A percentile compares a stretch with the other conserved stretches of the same genome.
Conservation (phyloP, 2,113 vertebrate species). For the Boleophthalmus pectinirostris region DNA sequence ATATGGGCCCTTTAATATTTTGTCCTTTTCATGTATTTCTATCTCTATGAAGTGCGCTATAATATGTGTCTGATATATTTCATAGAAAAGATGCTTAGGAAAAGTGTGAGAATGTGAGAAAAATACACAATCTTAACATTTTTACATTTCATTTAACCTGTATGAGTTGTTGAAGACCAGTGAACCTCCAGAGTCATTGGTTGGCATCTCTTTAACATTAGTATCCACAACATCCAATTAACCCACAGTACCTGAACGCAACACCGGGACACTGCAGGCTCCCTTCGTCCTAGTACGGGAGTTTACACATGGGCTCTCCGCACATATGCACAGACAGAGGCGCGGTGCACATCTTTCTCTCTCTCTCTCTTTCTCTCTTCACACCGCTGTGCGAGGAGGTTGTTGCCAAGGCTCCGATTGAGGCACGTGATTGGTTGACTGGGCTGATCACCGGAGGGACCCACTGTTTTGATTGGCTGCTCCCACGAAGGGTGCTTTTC, state of each 20-base stretch:
- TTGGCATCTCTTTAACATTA: neutral
- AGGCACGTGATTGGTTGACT: slow-evolving; percentile 72
- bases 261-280: slow-evolving; percentile 35
- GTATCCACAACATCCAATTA: neutral
- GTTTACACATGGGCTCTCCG: slow-evolving; percentile 13
- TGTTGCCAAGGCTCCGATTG: slow-evolving; percentile 80
- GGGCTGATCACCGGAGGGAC: slow-evolving; percentile 68
- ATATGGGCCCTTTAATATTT: too few relatives aligned
- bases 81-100: too few relatives aligned
- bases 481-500: slow-evolving; percentile 57
- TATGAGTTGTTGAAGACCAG: too few relatives aligned
- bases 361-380: slow-evolving; percentile 43
- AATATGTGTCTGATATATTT: too few relatives aligned
- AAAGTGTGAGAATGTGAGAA: too few relatives aligned
- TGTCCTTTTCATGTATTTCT: too few relatives aligned
- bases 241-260: slow-evolving; percentile 9
- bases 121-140: too few relatives aligned
- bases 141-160: too few relatives aligned
- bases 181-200: neutral
- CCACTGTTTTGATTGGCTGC: slow-evolving; percentile 67
- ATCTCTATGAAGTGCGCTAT: too few relatives aligned
- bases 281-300: slow-evolving; percentile 28
- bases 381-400: slow-evolving; percentile 62
- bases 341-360: slow-evolving; percentile 20
- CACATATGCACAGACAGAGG: slow-evolving; percentile 26